A percentile compares a stretch with the other conserved stretches of the same genome.
Conservation (phyloP, 2,113 vertebrate genomes). For the Climacteris rufus region DNA sequence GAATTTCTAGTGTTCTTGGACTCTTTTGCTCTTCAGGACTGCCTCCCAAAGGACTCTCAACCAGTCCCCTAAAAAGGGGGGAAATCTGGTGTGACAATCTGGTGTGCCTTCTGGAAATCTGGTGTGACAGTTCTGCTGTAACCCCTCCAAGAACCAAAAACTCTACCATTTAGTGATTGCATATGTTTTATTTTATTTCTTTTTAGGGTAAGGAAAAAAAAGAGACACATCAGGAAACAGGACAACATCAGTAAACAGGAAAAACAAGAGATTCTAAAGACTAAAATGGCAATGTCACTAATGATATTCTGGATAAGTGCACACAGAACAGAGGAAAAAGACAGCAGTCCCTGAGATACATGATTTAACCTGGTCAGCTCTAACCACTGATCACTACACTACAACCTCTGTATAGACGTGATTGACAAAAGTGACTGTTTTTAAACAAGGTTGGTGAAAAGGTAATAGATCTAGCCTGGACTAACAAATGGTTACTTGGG, state of each 20-base stretch:
- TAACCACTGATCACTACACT: not conserved
- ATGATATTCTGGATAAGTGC: not conserved
- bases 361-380: not conserved
- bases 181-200: not conserved
- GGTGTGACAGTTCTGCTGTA: not conserved
- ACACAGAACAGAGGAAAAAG: not conserved
- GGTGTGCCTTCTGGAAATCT: not conserved
- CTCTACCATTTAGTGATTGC: not conserved
- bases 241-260: not conserved
- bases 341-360: not conserved
- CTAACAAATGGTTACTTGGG: not conserved
- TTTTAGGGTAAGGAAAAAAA: not conserved
- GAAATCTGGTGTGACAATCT: not conserved
- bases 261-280: not conserved
- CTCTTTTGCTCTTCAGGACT: not conserved
- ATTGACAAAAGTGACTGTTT: not conserved
- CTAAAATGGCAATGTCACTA: not conserved
- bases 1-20: fast-evolving
- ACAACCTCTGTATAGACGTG: not conserved
- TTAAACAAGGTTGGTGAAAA: not conserved
- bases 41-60: not conserved
- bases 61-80: not conserved
- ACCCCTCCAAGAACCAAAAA: not conserved
- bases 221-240: not conserved
- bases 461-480: not conserved